Evolutionary conservation across 2,888 invertebrate genomes (phyloP), one percentile per base, ranked within the genome.

Genomic region (Phrixothrix hirtus): DNA sequence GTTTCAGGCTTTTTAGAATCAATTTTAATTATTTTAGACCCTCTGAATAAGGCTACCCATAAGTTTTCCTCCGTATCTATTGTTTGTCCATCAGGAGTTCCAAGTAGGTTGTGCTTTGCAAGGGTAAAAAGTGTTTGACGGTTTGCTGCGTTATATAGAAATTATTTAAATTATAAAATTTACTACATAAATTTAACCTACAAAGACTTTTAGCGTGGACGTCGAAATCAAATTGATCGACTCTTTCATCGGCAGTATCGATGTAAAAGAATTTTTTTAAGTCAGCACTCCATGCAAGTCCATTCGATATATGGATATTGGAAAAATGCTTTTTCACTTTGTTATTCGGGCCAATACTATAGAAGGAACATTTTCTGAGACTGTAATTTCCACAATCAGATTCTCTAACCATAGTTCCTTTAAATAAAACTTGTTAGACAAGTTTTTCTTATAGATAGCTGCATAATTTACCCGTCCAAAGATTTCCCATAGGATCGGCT

Each of bases 41-140:
- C 88, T 57, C 82, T 81, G 67, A 85, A 90, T 68, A 85, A 84
- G 38, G 89, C 88, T 26, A 91, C 80, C 87, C 90, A 91, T 5
- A 91, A 77, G 69, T 87, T 86, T 5, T 86, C 89, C 57, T 89
- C 84, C 0, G 81, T 79, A 74, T 91, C 92, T 45, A 88, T 86
- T 56, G 88, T 86, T 86, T 90, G 87, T 12, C 87, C 87, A 73
- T 87, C 87, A 44, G 83, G 84, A 62, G 83, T 77, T 25, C 81
- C 77, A 1, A 68, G 62, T 44, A 77, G 67, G 11, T 66, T 66
- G 46, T 75, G 69, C 25, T 72, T 70, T 14, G 65, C 69, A 61
- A 83, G 80, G 60, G 81, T 78, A 68, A 84, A 87, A 31, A 86
- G 74, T 2, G 78, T 70, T 52, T 77, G 77, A 2, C 83, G 79